Base-by-base conservation (phyloP, 2,797 vertebrate species). In the Helicolenus hilgendorfi region DNA sequence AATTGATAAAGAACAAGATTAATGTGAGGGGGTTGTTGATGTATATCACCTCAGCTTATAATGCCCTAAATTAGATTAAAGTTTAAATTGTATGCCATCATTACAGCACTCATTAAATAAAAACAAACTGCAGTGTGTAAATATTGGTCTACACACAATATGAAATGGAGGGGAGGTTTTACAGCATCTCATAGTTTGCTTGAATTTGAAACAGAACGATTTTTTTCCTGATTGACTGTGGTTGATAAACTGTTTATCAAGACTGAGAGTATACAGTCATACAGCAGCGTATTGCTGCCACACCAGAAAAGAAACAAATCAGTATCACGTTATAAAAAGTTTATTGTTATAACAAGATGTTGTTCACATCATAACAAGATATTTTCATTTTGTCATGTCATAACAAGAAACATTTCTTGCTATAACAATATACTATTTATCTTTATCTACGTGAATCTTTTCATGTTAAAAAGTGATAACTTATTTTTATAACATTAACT, bases 1-100 rank as follows among this genome's bases (percentile, higher is more conserved):
- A 83, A 94, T 87, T 89, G 84, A 94, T 94, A 67, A 84, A 75
- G 75, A 87, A 83, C 89, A 65, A 62, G 26, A 86, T 91, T 82
- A 88, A 91, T 90, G 36, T 73, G 45, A 41, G 26, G 20, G 77
- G 4, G 68, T 24, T 56, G 85, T 65, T 72, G 38, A 67, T 87
- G 55, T 69, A 63, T 71, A 68, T 79, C 78, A 86, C 65, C 64
- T 65, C 49, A 58, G 29, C 9, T 71, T 77, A 84, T 86, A 86
- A 91, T 83, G 83, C 63, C 10, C 36, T 73, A 31, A 89, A 94
- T 92, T 88, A 79, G 14, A 93, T 93, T 79, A 69, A 56, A 36
- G 10, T 73, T 83, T 72, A 79, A 90, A 90, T 81, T 59, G 80
- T 59, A 38, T 68, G 63, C 41, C 36, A 64, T 90, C 85, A 83